Base-by-base conservation (phyloP, 2,888 invertebrate genomes). In the Synanthedon formicaeformis region DNA sequence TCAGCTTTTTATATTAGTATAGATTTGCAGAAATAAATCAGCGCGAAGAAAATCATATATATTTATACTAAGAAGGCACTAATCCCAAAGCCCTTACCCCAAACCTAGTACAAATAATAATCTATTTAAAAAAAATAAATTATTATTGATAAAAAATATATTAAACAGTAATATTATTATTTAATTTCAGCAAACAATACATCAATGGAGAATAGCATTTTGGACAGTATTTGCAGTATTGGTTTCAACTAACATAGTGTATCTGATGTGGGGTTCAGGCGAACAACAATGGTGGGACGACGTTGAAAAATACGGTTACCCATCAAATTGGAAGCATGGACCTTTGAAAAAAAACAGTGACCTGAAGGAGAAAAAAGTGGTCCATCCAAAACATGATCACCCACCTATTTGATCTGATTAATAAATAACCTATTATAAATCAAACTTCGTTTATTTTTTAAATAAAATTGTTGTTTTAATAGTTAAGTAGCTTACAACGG, bases 271-370 rank as follows among this genome's bases (percentile, higher is more conserved):
- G 82, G 94, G 92, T 1, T 92, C 93, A 14, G 94, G 93, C 0
- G 92, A 94, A 41, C 89, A 92, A 18, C 93, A 95, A 61, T 89
- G 90, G 66, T 96, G 94, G 94, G 94, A 95, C 65, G 89, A 92
- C 55, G 89, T 90, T 0, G 80, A 88, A 41, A 86, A 84, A 54
- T 63, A 73, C 45, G 87, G 86, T 0, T 87, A 87, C 57, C 87
- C 88, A 0, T 51, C 63, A 0, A 68, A 63, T 34, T 87, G 86
- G 86, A 82, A 77, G 58, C 77, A 83, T 53, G 85, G 84, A 1
- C 75, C 76, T 0, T 58, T 86, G 34, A 73, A 69, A 54, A 78
- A 69, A 59, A 60, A 57, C 2, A 13, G 2, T 12, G 13, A 45
- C n/a, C 5, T 6, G 6, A 45, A 11, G 4, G 81, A 82, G 52